Percentiles rank a stretch among this genome's conserved stretches.
Conservation (phyloP, 2,797 vertebrate species). For the Sebastes itinus region DNA sequence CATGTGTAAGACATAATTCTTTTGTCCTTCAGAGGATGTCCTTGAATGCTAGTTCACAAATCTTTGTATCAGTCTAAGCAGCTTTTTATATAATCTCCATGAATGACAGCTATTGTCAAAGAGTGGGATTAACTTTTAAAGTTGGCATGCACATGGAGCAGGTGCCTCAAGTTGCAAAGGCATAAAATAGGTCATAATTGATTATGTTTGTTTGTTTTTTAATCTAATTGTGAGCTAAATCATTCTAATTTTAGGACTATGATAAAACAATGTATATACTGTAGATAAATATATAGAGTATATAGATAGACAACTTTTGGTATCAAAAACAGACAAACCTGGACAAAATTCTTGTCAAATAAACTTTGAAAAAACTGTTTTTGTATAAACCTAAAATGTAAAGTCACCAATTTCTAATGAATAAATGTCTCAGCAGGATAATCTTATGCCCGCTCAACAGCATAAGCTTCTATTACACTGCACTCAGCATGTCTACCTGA, state of each 20-base stretch:
- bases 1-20: not conserved
- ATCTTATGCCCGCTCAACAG: not conserved
- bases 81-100: conserved; percentile 78
- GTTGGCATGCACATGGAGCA: conserved; percentile 14
- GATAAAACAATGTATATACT: not conserved
- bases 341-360: not conserved
- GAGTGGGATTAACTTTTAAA: conserved; percentile 77
- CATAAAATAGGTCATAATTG: not conserved
- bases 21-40: conserved; percentile 50
- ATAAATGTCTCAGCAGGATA: not conserved
- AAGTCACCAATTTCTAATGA: not conserved
- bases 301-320: not conserved
- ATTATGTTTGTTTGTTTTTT: not conserved
- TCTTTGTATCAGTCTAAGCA: conserved; percentile 70
- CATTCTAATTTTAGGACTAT: not conserved
- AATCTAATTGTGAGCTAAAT: not conserved
- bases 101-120: conserved; percentile 79
- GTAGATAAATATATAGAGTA: too few species aligned
- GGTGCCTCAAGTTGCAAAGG: not conserved
- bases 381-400: not conserved
- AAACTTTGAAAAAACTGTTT: not conserved
- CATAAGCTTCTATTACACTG: conserved; percentile 11
- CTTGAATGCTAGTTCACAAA: conserved; percentile 71
- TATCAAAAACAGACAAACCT: not conserved
- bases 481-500: conserved; percentile 33